Percentiles rank a stretch among this genome's conserved stretches.
These are phyloP conservation scores for Phalera bucephala DNA, from an alignment of 2,888 invertebrate genomes.

Conservation along the genomic window DNA sequence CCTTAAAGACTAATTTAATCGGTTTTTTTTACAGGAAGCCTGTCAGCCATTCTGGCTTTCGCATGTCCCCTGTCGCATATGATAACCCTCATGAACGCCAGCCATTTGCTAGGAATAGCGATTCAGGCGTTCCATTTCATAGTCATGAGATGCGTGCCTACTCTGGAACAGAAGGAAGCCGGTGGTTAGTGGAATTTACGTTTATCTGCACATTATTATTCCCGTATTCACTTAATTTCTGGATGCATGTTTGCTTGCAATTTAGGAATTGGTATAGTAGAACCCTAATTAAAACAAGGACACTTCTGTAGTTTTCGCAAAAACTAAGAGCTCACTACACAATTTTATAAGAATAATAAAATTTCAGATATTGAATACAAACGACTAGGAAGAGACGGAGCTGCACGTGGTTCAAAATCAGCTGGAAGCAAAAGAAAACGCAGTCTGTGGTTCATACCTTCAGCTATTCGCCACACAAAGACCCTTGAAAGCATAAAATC, in stretches of 20 bases:
- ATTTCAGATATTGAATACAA: constrained; percentile 78
- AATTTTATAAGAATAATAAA: too few species aligned
- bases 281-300: too few species aligned
- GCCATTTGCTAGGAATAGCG: constrained; percentile 77
- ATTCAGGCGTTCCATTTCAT: constrained; percentile 75
- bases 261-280: neutral
- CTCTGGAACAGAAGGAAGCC: constrained; percentile 76
- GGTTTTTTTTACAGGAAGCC: constrained; percentile 78
- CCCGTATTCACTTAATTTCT: too few species aligned
- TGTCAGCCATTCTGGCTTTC: constrained; percentile 85
- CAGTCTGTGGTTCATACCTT: constrained; percentile 78
- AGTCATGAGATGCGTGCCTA: constrained; percentile 82
- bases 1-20: too few species aligned
- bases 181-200: constrained; percentile 55
- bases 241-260: neutral
- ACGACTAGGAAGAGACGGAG: constrained; percentile 63
- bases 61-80: constrained; percentile 85
- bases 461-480: constrained; percentile 74
- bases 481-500: constrained; percentile 77
- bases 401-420: constrained; percentile 48
- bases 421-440: constrained; percentile 60
- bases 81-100: constrained; percentile 83
- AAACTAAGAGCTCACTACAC: too few species aligned
- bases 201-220: too few species aligned
- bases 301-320: too few species aligned